phyloP scores from a whole-genome alignment of 2,113 vertebrate species.

The Macaca mulatta region DNA sequence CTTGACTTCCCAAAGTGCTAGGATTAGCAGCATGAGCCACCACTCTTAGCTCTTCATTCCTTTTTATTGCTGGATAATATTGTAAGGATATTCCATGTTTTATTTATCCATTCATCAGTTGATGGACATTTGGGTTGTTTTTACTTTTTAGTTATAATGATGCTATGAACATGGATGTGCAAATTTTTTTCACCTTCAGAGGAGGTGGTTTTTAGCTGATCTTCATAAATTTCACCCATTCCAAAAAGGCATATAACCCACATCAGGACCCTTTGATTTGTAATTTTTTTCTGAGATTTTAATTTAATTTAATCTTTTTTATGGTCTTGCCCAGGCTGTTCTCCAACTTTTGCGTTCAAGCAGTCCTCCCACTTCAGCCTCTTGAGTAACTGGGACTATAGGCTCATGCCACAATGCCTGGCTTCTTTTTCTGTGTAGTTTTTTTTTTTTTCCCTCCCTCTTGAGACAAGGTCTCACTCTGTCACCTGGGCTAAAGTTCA shows the following conservation, averaged over 20 bases:
- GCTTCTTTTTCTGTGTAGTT: background rate
- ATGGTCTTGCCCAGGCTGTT: background rate
- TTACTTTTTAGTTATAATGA: background rate
- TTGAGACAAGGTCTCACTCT: too few relatives aligned
- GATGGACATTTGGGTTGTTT: background rate
- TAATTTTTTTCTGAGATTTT: background rate
- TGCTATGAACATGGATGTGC: background rate
- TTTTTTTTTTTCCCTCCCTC: accelerated
- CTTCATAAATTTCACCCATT: background rate
- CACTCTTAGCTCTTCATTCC: background rate
- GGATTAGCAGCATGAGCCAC: too few relatives aligned
- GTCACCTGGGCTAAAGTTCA: too few relatives aligned
- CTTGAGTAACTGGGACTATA: background rate
- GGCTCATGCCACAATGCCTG: background rate
- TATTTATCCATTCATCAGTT: background rate
- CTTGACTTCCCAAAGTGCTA: too few relatives aligned
- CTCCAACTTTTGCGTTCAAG: background rate
- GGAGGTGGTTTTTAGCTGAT: conserved; percentile 15
- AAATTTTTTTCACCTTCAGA: conserved; percentile 8
- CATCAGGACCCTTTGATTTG: background rate
- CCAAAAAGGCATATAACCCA: background rate
- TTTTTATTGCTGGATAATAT: conserved; percentile 7
- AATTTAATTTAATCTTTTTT: background rate
- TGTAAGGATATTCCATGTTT: background rate
- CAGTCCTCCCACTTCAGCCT: background rate